phyloP scores from a whole-genome alignment of 1,140 invertebrate species.

The Lucilia sericata region DNA sequence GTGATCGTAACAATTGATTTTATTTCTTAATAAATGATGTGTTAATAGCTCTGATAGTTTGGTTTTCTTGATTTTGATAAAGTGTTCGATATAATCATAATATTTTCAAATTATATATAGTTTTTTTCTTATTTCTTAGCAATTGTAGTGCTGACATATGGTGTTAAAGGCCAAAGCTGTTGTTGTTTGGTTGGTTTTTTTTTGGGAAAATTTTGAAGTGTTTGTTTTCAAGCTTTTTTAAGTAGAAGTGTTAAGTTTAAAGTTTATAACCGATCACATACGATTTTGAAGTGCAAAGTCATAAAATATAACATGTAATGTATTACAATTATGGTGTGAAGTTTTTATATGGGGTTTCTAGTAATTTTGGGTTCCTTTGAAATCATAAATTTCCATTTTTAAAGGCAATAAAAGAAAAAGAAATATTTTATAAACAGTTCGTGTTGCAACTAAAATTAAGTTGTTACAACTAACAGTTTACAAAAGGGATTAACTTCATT shows the following conservation, averaged over 20 bases:
- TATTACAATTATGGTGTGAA: background rate
- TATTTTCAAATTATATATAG: conserved; percentile 6
- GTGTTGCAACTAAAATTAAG: too few relatives aligned
- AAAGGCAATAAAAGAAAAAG: too few relatives aligned
- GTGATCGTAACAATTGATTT: background rate
- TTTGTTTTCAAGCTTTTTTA: background rate
- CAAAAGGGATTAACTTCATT: too few relatives aligned
- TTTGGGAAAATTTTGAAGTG: background rate
- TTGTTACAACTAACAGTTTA: too few relatives aligned
- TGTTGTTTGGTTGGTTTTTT: background rate
- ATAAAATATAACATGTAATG: background rate
- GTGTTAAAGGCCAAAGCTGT: background rate
- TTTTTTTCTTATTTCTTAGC: background rate
- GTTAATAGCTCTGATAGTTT: conserved; percentile 9
- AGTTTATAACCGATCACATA: background rate
- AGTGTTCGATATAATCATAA: conserved; percentile 1
- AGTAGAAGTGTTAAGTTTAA: background rate
- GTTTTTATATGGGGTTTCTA: too few relatives aligned
- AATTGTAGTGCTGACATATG: conserved; percentile 22
- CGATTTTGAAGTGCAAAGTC: background rate
- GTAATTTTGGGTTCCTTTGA: too few relatives aligned
- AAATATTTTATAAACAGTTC: too few relatives aligned
- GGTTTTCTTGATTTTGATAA: background rate
- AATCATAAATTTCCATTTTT: too few relatives aligned
- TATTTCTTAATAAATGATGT: conserved; percentile 1